Conservation (phyloP, 2,113 vertebrate genomes). For the Anseranas semipalmata region DNA sequence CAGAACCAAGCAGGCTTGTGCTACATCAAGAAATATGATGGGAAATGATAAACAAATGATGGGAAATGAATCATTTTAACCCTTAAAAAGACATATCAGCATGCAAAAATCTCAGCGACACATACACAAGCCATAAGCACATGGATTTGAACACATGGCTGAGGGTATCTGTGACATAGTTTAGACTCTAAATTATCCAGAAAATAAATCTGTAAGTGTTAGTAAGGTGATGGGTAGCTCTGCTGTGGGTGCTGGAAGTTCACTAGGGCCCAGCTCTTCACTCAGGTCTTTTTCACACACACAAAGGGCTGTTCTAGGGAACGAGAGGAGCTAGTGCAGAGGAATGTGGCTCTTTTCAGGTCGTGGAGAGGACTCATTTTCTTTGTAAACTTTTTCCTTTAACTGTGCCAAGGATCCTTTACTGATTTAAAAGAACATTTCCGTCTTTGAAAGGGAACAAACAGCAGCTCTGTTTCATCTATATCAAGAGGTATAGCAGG, state of each 20-base stretch:
- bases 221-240: background rate
- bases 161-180: background rate
- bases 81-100: background rate
- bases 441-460: background rate
- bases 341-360: background rate
- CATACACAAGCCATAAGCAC: fast-evolving
- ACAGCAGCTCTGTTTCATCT: background rate
- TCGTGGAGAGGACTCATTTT: background rate
- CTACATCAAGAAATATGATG: background rate
- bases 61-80: background rate
- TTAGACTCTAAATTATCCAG: background rate
- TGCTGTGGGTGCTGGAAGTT: background rate
- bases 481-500: background rate
- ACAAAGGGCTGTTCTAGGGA: background rate
- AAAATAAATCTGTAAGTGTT: background rate
- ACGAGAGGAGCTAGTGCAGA: background rate
- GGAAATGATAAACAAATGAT: background rate
- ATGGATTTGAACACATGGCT: background rate
- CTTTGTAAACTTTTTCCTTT: background rate
- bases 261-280: background rate
- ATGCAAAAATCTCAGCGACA: background rate
- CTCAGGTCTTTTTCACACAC: background rate
- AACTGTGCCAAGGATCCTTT: background rate
- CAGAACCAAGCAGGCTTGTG: background rate
- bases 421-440: constrained; percentile 12